Percentiles rank a stretch among this genome's conserved stretches.
Conservation (phyloP, 2,113 vertebrate species). For the Lutjanus erythropterus region DNA sequence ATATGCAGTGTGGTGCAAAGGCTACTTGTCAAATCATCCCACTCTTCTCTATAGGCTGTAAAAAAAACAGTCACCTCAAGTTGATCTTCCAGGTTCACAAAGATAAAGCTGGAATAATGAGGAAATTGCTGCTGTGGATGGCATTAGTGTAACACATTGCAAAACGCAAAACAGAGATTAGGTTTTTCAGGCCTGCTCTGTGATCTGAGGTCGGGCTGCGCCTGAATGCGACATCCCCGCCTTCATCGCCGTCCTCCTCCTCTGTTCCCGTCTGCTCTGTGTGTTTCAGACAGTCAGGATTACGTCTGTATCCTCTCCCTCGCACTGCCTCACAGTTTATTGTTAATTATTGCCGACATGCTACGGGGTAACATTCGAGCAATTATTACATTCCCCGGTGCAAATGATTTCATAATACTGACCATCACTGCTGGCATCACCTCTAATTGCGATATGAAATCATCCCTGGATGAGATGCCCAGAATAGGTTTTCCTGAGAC, state of each 20-base stretch:
- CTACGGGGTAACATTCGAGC: slow-evolving; percentile 65
- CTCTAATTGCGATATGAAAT: slow-evolving; percentile 75
- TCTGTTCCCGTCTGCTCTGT: neutral
- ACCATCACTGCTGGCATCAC: slow-evolving; percentile 75
- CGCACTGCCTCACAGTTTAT: slow-evolving; percentile 23
- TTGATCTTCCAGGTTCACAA: neutral
- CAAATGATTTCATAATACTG: slow-evolving; percentile 79
- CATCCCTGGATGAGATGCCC: slow-evolving; percentile 59
- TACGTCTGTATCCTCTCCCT: slow-evolving; percentile 15
- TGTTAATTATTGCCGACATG: slow-evolving; percentile 72
- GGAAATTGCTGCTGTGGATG: neutral
- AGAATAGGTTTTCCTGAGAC: slow-evolving; percentile 65
- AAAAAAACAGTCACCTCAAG: neutral
- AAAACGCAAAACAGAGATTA: neutral
- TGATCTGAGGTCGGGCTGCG: neutral
- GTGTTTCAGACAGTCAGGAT: neutral
- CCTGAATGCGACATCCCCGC: neutral
- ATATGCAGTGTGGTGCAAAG: neutral
- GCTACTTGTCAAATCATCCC: neutral
- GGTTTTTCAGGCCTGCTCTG: neutral
- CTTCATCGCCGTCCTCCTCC: neutral
- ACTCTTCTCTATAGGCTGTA: neutral
- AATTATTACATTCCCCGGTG: slow-evolving; percentile 75
- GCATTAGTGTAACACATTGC: neutral
- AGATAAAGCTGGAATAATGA: neutral